These are phyloP conservation scores for Vombatus ursinus DNA, from an alignment of 2,113 vertebrate genomes.

Conservation along the genomic window DNA sequence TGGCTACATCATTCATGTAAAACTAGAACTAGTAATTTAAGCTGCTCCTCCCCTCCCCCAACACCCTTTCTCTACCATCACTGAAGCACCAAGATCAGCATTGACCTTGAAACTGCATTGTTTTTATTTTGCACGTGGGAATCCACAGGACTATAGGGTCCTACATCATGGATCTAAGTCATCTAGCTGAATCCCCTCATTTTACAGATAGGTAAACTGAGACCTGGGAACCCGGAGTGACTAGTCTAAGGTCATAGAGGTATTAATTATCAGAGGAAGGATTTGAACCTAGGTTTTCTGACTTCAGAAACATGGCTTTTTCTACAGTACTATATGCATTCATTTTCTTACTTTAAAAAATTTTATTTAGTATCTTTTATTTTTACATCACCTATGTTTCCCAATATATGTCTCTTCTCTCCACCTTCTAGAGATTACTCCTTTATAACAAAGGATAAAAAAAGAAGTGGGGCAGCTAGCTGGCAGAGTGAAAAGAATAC, in stretches of 20 bases:
- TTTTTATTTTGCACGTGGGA: neutral
- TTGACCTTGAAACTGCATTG: neutral
- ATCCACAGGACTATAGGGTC: neutral
- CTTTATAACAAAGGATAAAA: neutral
- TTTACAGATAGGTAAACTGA: neutral
- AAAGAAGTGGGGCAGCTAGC: neutral
- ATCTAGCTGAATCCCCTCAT: neutral
- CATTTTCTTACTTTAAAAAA: neutral
- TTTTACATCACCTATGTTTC: neutral
- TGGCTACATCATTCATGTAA: conserved; percentile 86
- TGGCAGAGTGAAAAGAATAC: neutral
- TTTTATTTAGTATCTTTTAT: neutral
- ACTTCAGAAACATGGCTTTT: neutral
- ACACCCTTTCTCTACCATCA: neutral
- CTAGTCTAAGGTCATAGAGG: neutral
- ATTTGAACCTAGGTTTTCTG: neutral
- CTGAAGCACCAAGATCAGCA: neutral
- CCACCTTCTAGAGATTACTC: neutral
- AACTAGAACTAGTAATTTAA: conserved; percentile 87
- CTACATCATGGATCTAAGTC: neutral
- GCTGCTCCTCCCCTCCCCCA: conserved; percentile 15
- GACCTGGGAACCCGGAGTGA: neutral
- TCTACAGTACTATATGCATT: neutral
- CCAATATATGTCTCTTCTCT: neutral
- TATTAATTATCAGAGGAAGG: neutral